Percentiles rank a stretch among this genome's conserved stretches.
Evolutionary conservation across 2,888 invertebrate genomes (phyloP).

Genomic region (Schrankia costaestrigalis): DNA sequence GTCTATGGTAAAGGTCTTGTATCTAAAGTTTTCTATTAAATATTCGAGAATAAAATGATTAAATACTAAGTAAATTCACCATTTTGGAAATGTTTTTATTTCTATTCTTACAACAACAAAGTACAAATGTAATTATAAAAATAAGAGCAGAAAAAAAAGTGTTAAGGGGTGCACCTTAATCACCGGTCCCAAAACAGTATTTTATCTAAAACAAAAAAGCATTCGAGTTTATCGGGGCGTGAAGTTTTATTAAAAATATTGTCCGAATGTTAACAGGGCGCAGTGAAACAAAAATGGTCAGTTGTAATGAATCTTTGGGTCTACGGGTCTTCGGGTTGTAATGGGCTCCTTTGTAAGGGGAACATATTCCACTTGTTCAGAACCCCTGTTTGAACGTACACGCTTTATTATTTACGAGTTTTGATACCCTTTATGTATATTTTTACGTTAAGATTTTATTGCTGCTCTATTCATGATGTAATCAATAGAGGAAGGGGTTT

Average conservation of each 20-base stretch:
- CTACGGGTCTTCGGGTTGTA: constrained; percentile 63
- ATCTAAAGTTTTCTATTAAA: too few relatives aligned
- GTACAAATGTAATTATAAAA: constrained; percentile 3
- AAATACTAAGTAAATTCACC: too few relatives aligned
- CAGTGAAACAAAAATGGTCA: constrained; percentile 63
- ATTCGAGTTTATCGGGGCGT: constrained; percentile 39
- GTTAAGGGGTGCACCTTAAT: constrained; percentile 19
- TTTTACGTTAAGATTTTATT: constrained; percentile 79
- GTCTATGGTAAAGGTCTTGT: too few relatives aligned
- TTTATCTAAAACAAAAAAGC: constrained; percentile 31
- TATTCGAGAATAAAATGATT: too few relatives aligned
- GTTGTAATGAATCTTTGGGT: constrained; percentile 73
- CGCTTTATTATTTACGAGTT: constrained; percentile 78
- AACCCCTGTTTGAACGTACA: constrained; percentile 59
- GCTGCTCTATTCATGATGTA: constrained; percentile 70
- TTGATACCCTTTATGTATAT: constrained; percentile 74
- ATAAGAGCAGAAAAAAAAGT: constrained; percentile 4
- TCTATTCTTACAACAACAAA: too few relatives aligned
- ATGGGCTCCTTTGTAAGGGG: constrained; percentile 66
- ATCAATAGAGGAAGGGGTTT: constrained; percentile 56
- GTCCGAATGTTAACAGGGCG: constrained; percentile 46
- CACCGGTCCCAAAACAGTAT: constrained; percentile 32
- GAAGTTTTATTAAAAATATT: constrained; percentile 57
- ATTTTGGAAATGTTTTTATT: too few relatives aligned
- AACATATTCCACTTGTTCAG: constrained; percentile 67